Evolutionary conservation across 2,113 vertebrate species (phyloP).

Genomic region (Promerops cafer): DNA sequence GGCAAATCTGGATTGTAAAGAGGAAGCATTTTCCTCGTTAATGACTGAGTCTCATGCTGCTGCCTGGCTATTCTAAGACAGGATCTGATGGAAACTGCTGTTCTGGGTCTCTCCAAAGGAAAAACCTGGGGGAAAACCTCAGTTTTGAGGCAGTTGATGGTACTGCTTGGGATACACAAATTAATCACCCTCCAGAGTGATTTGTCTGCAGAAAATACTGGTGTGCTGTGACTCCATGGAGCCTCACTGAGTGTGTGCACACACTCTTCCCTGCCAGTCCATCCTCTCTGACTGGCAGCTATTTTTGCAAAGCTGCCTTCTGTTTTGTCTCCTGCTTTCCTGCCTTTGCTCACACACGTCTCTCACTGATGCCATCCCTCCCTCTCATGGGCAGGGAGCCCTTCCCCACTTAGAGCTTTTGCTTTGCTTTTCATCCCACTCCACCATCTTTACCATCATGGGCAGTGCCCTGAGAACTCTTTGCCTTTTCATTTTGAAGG

Average conservation of each 20-base stretch:
- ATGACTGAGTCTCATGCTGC: not conserved
- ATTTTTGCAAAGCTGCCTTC: conserved; percentile 20
- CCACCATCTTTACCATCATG: not conserved
- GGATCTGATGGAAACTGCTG: not conserved
- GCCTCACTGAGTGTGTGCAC: not conserved
- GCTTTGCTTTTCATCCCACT: not conserved
- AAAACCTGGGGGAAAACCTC: not conserved
- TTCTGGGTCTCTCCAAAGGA: not conserved
- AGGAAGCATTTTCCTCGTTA: not conserved
- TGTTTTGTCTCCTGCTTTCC: conserved; percentile 12
- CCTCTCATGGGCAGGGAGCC: not conserved
- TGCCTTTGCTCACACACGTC: not conserved
- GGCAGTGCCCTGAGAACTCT: not conserved
- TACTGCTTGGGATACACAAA: not conserved
- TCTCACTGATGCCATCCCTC: not conserved
- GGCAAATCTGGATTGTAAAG: not conserved
- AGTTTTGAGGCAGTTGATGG: not conserved
- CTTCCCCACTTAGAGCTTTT: not conserved
- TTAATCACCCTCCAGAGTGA: not conserved
- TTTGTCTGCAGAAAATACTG: not conserved
- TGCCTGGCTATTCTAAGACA: not conserved
- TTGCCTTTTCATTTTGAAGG: not conserved
- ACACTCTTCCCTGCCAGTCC: not conserved
- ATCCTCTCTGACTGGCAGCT: not conserved
- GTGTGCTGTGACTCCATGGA: not conserved